phyloP scores from a whole-genome alignment of 2,888 invertebrate genomes.

The Itoplectis maculator region DNA sequence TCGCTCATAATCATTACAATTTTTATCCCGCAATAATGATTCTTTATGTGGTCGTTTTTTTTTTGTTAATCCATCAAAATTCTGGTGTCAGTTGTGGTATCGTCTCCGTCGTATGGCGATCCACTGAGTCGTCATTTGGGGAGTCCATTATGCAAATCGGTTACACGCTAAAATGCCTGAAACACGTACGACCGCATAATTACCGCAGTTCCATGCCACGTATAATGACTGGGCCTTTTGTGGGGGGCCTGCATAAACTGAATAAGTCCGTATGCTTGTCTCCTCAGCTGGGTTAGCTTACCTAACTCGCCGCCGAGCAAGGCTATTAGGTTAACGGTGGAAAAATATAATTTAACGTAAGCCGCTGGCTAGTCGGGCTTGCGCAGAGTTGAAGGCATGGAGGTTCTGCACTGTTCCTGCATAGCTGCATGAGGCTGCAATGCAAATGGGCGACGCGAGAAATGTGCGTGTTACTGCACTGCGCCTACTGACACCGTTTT shows the following conservation, averaged over 20 bases:
- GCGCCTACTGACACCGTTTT: constrained; percentile 73
- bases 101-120: not conserved
- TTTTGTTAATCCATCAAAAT: not conserved
- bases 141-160: not conserved
- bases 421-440: constrained; percentile 63
- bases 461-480: constrained; percentile 76
- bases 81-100: not conserved
- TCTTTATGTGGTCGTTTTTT: no score
- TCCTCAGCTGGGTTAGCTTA: not conserved
- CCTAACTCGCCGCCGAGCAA: not conserved
- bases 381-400: constrained; percentile 23
- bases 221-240: not conserved
- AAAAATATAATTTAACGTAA: constrained; percentile 40
- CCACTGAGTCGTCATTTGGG: not conserved
- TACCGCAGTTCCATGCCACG: not conserved
- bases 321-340: not conserved
- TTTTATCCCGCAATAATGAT: no score
- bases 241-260: not conserved
- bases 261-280: not conserved
- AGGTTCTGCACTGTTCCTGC: constrained; percentile 44
- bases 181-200: constrained; percentile 20
- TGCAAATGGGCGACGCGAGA: constrained; percentile 67
- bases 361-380: constrained; percentile 31
- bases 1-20: no score
- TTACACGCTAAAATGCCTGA: not conserved